Percentiles rank a stretch among this genome's conserved stretches.
Conservation (phyloP, 2,888 invertebrate genomes). For the Mycogona germanica region DNA sequence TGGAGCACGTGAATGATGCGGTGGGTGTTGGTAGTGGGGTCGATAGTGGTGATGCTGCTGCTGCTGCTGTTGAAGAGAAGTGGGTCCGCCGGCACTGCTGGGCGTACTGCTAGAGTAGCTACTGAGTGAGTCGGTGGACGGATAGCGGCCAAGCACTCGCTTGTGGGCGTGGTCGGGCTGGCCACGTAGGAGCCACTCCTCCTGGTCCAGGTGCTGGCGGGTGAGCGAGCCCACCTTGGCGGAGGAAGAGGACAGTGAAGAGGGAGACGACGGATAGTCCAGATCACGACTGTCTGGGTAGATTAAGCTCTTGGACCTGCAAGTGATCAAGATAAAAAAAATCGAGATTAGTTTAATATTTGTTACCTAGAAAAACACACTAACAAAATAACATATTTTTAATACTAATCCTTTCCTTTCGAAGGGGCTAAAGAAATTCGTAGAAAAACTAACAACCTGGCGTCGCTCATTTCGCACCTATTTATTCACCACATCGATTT, state of each 20-base stretch:
- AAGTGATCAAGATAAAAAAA: not conserved
- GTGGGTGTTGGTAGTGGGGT: too few relatives aligned
- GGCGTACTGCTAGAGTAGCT: constrained; percentile 13
- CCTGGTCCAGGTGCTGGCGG: not conserved
- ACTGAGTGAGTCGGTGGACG: constrained; percentile 18
- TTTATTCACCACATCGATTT: too few relatives aligned
- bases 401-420: too few relatives aligned
- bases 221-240: not conserved
- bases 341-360: too few relatives aligned
- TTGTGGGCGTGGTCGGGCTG: constrained; percentile 8
- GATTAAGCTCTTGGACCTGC: not conserved
- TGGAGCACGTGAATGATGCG: too few relatives aligned
- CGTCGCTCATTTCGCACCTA: too few relatives aligned
- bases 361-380: too few relatives aligned
- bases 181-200: not conserved
- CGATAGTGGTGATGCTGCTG: too few relatives aligned
- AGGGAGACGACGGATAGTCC: not conserved
- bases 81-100: constrained; percentile 2
- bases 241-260: not conserved
- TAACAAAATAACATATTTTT: too few relatives aligned
- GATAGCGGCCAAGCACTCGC: constrained; percentile 15
- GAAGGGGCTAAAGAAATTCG: too few relatives aligned
- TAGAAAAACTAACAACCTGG: too few relatives aligned
- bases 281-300: constrained; percentile 7
- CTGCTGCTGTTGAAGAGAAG: too few relatives aligned